Evolutionary conservation across 2,888 invertebrate genomes (phyloP), one percentile per base, ranked within the genome.

Genomic region (Scrobipalpa atriplicella): DNA sequence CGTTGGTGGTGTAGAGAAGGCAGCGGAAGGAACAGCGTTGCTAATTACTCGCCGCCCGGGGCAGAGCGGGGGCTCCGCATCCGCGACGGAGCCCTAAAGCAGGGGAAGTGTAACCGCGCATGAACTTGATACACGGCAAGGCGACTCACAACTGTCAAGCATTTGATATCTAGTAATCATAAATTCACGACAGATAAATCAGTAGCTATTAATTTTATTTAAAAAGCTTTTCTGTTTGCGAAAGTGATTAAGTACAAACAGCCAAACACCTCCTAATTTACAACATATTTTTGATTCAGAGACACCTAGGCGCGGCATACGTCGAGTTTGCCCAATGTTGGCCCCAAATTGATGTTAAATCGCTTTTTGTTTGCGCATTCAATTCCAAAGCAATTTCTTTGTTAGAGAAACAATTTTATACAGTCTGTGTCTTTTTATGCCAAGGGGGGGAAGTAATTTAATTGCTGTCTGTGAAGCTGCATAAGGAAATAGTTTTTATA

Each of bases 31-130:
- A 90, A 56, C 90, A 79, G 82, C 85, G 77, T 75, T 77, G 87
- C 90, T 91, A 91, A 91, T 91, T 91, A 90, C 89, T 82, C 78
- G 81, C 80, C 81, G 87, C 87, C 84, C 77, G 80, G 77, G 82
- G 85, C 86, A 71, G 78, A 82, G 77, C 75, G 80, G 75, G 75
- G 69, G 70, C 71, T 68, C 69, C 74, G 77, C 76, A 74, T 71
- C 71, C 69, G 70, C 69, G 72, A 70, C 72, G 73, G 74, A 73
- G 70, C 72, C 70, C 71, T 70, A 71, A 79, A 78, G 78, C 80
- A 77, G 66, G 76, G 78, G 80, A 79, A 80, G 73, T 76, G 74
- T 60, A 67, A 54, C 67, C 62, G 39, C 64, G 67, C 67, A 58
- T 67, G 54, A 62, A 61, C 58, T 60, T 47, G 54, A 51, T 52